Conservation (phyloP, 2,113 vertebrate genomes). For the Gambusia affinis region DNA sequence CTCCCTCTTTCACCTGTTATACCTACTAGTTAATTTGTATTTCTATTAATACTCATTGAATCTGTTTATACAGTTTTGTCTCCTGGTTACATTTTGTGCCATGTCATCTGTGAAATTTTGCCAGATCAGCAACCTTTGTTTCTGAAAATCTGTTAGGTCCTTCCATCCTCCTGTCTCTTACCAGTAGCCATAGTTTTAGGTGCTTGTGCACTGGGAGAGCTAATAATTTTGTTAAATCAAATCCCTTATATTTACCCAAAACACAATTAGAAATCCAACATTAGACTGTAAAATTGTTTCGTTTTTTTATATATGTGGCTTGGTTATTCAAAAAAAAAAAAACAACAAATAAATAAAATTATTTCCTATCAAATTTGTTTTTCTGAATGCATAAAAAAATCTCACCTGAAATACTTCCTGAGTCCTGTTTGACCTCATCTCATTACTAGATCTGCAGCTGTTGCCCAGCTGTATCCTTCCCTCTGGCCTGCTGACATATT, state of each 20-base stretch:
- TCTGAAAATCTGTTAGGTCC: neutral
- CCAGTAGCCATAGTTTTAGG: neutral
- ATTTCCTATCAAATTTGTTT: neutral
- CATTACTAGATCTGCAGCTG: neutral
- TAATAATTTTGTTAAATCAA: neutral
- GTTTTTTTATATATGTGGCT: neutral
- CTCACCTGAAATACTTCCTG: neutral
- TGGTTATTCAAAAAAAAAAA: neutral
- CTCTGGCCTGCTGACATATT: neutral
- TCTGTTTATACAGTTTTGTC: neutral
- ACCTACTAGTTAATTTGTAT: neutral
- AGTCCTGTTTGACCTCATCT: neutral
- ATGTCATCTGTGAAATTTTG: neutral
- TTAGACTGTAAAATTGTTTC: neutral
- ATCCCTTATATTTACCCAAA: too few species aligned
- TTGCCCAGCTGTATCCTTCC: neutral
- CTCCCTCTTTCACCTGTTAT: neutral
- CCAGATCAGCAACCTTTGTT: neutral
- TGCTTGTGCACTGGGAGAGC: neutral
- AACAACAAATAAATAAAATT: too few species aligned
- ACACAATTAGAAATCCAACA: neutral
- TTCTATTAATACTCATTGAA: neutral
- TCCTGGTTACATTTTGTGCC: neutral
- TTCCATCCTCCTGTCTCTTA: neutral
- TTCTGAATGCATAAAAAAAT: neutral